Conservation (phyloP, 2,888 invertebrate genomes). For the Tipula unca region DNA sequence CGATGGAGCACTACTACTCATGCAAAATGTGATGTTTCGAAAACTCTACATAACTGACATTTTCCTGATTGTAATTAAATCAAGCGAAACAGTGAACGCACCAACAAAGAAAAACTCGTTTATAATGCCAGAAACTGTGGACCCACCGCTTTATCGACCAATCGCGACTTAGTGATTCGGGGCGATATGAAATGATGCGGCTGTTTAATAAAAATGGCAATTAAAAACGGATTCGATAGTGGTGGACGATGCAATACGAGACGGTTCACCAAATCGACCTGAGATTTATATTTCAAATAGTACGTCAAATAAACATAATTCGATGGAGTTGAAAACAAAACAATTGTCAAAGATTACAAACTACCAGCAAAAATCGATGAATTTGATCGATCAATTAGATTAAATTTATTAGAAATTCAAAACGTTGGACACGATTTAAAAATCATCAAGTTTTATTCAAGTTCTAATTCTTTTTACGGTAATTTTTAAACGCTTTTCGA, state of each 20-base stretch:
- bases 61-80: neutral
- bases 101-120: neutral
- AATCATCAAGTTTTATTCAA: neutral
- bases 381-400: neutral
- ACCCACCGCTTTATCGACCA: neutral
- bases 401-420: neutral
- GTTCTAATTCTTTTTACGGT: neutral
- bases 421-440: neutral
- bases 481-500: neutral
- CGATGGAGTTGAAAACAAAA: neutral
- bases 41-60: too few relatives aligned
- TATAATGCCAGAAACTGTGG: neutral
- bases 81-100: neutral
- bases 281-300: neutral
- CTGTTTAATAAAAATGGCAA: neutral
- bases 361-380: neutral
- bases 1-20: too few relatives aligned
- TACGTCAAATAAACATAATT: neutral
- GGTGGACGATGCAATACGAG: neutral
- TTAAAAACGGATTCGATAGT: neutral
- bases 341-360: neutral
- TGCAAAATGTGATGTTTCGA: too few relatives aligned
- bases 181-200: neutral
- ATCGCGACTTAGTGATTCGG: neutral
- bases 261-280: neutral